These are phyloP conservation scores for Achatina immaculata DNA, from an alignment of 1,140 invertebrate species.

Conservation along the genomic window DNA sequence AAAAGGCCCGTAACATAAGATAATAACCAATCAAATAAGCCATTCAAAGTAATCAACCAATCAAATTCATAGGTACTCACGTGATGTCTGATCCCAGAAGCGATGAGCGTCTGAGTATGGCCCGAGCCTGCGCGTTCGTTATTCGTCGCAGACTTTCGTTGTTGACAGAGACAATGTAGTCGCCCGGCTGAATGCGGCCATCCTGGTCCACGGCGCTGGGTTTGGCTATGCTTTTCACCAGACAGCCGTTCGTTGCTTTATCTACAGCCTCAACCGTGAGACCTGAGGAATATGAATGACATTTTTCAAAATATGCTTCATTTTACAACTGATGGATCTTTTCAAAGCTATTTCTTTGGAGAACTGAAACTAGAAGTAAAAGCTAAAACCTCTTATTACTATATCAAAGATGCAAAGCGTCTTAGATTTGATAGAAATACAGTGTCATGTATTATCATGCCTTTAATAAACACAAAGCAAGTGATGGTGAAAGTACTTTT, in stretches of 20 bases:
- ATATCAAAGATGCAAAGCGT: too few species aligned
- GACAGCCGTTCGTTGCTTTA: constrained; percentile 78
- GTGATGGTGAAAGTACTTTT: too few species aligned
- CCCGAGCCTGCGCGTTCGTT: constrained; percentile 77
- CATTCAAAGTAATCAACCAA: background rate
- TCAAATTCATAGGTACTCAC: constrained; percentile 59
- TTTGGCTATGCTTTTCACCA: constrained; percentile 74
- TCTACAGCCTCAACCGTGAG: constrained; percentile 75
- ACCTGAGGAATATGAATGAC: constrained; percentile 65
- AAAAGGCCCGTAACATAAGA: background rate
- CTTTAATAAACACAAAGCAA: too few species aligned
- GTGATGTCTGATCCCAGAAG: constrained; percentile 74
- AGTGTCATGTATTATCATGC: too few species aligned
- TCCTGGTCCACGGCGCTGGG: constrained; percentile 76
- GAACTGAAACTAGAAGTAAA: too few species aligned
- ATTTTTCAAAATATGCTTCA: too few species aligned
- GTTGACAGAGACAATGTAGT: constrained; percentile 75
- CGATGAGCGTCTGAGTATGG: constrained; percentile 77
- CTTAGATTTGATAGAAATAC: too few species aligned
- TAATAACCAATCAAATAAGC: background rate
- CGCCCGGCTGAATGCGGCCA: constrained; percentile 72
- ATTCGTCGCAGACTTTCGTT: constrained; percentile 78
- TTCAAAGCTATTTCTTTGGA: too few species aligned
- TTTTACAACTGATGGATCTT: too few species aligned
- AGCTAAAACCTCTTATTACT: too few species aligned